These are phyloP conservation scores for Hapalemur alaotrensis DNA, from an alignment of 2,797 vertebrate genomes.

Conservation along the genomic window DNA sequence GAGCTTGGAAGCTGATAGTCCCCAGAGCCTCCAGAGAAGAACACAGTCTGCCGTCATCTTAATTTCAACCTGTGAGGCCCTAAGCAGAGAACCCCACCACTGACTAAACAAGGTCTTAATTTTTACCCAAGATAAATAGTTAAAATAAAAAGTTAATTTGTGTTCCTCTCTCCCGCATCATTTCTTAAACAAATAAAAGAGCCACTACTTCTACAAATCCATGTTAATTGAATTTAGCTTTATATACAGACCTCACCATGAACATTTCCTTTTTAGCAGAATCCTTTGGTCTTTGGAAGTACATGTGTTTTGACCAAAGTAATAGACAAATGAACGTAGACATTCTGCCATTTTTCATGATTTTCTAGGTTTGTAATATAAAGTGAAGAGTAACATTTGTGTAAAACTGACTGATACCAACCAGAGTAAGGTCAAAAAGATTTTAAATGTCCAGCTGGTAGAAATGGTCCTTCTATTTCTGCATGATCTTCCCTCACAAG, in stretches of 20 bases:
- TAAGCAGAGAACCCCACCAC: neutral
- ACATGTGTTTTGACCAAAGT: neutral
- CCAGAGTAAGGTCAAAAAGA: neutral
- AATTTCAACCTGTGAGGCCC: neutral
- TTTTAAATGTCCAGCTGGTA: neutral
- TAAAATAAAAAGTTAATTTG: neutral
- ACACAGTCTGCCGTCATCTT: neutral
- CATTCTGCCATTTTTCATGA: neutral
- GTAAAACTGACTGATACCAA: neutral
- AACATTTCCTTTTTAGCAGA: conserved; percentile 14
- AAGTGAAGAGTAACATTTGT: conserved; percentile 2
- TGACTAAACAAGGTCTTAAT: neutral
- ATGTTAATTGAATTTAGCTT: neutral
- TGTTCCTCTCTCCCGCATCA: neutral
- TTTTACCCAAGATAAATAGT: neutral
- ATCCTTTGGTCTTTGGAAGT: neutral
- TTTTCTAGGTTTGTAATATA: conserved; percentile 12
- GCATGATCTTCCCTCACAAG: neutral
- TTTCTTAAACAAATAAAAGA: conserved; percentile 7
- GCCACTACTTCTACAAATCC: neutral
- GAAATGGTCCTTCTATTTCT: neutral
- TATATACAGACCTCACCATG: neutral
- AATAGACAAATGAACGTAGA: conserved; percentile 29
- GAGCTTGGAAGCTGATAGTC: neutral
- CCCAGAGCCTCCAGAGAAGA: neutral